A percentile compares a stretch with the other conserved stretches of the same genome.
phyloP scores from a whole-genome alignment of 2,888 invertebrate genomes.

The Emmelina monodactyla region DNA sequence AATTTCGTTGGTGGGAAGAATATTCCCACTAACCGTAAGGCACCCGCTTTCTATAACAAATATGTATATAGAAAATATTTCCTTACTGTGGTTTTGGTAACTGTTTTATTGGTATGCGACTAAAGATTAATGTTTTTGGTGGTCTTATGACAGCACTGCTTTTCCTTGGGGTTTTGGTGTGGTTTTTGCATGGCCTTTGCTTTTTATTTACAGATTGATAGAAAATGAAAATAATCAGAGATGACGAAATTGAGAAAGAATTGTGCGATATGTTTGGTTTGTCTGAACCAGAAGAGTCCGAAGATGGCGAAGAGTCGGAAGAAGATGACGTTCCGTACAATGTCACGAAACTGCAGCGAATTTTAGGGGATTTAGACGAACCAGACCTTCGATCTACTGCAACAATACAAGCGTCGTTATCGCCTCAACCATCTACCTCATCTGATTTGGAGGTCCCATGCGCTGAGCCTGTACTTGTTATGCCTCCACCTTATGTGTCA shows the following conservation, averaged over 20 bases:
- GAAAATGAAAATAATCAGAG: background rate
- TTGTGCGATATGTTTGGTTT: background rate
- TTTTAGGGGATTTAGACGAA: conserved; percentile 2
- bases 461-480: no score
- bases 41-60: no score
- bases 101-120: no score
- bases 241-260: background rate
- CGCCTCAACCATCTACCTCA: conserved; percentile 1
- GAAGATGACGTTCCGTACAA: conserved; percentile 2
- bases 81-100: no score
- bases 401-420: background rate
- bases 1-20: background rate
- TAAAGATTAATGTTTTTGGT: no score
- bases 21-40: background rate
- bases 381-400: conserved; percentile 1
- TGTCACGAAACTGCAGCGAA: conserved; percentile 4
- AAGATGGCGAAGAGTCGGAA: background rate
- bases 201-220: background rate
- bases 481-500: no score
- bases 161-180: background rate
- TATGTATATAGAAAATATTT: no score
- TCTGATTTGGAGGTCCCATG: background rate
- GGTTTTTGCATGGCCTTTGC: no score
- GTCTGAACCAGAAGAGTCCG: background rate
- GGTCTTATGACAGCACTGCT: no score